Percentiles rank a stretch among this genome's conserved stretches.
Conservation (phyloP, 2,888 invertebrate genomes). For the Hesperia comma region DNA sequence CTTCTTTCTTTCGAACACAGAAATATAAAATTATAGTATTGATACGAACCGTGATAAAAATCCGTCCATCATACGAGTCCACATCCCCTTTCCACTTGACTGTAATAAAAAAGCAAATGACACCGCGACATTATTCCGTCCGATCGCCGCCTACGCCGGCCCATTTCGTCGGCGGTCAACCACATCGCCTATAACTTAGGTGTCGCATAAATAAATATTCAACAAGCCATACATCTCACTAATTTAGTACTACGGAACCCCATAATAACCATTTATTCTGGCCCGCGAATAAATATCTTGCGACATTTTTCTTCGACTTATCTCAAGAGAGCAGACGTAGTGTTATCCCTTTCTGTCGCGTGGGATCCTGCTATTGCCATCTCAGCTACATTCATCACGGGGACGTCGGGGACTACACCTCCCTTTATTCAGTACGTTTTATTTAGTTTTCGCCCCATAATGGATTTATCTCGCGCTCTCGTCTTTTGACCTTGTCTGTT, state of each 20-base stretch:
- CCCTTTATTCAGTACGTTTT: slow-evolving; percentile 72
- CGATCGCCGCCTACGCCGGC: slow-evolving; percentile 18
- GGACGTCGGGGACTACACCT: slow-evolving; percentile 49
- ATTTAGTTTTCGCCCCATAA: slow-evolving; percentile 78
- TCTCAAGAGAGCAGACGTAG: slow-evolving; percentile 72
- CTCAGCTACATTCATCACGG: slow-evolving; percentile 64
- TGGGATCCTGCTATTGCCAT: slow-evolving; percentile 43
- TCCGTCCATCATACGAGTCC: background rate
- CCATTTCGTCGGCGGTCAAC: slow-evolving; percentile 45
- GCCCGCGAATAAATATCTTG: slow-evolving; percentile 76
- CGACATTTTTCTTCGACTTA: slow-evolving; percentile 82
- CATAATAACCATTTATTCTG: slow-evolving; percentile 78
- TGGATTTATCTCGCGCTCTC: slow-evolving; percentile 70
- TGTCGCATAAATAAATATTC: slow-evolving; percentile 78
- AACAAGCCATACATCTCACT: slow-evolving; percentile 79
- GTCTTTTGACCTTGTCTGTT: slow-evolving; percentile 74
- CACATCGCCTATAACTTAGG: slow-evolving; percentile 61
- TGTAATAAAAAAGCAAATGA: slow-evolving; percentile 19
- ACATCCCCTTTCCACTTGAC: background rate
- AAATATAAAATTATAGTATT: too few relatives aligned
- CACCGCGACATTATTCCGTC: slow-evolving; percentile 25
- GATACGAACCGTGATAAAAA: background rate
- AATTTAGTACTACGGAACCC: slow-evolving; percentile 79
- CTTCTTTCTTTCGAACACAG: too few relatives aligned
- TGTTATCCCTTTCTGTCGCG: slow-evolving; percentile 52